Evolutionary conservation across 2,113 vertebrate genomes (phyloP).

Genomic region (Crotalus viridis): DNA sequence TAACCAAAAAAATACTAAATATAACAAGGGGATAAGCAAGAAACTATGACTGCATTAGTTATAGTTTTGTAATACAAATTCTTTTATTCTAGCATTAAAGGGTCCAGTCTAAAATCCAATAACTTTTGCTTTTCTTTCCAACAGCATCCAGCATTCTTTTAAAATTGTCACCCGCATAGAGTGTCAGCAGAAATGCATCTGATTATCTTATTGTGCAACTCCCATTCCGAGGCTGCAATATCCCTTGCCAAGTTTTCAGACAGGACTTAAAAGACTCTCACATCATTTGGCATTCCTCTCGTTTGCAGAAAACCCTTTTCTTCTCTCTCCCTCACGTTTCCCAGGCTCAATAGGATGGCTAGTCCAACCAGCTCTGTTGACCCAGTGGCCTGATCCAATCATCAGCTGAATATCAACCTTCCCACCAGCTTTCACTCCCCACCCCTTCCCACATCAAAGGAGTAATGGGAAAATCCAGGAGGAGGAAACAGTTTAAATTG

Average conservation of each 20-base stretch:
- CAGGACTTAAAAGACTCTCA: constrained; percentile 54
- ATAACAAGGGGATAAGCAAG: neutral
- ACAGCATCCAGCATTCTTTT: neutral
- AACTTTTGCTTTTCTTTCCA: neutral
- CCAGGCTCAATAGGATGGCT: constrained; percentile 22
- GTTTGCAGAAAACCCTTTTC: neutral
- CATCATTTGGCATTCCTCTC: constrained; percentile 27
- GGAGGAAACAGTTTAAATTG: constrained; percentile 29
- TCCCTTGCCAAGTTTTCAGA: constrained; percentile 50
- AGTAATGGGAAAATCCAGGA: constrained; percentile 3
- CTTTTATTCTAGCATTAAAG: neutral
- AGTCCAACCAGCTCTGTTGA: constrained; percentile 53
- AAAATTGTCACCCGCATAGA: constrained; percentile 36
- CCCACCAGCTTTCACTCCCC: neutral
- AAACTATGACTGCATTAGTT: neutral
- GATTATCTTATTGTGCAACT: constrained; percentile 54
- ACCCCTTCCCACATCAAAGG: neutral
- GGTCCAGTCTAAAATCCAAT: neutral
- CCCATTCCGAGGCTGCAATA: constrained; percentile 25
- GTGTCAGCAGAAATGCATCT: constrained; percentile 56
- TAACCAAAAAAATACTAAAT: neutral
- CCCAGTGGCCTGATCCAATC: constrained; percentile 67
- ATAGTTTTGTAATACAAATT: neutral
- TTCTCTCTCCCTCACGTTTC: constrained; percentile 5
- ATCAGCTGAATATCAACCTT: constrained; percentile 3